phyloP scores from a whole-genome alignment of 2,888 invertebrate genomes.

The Metallyticus violacea region DNA sequence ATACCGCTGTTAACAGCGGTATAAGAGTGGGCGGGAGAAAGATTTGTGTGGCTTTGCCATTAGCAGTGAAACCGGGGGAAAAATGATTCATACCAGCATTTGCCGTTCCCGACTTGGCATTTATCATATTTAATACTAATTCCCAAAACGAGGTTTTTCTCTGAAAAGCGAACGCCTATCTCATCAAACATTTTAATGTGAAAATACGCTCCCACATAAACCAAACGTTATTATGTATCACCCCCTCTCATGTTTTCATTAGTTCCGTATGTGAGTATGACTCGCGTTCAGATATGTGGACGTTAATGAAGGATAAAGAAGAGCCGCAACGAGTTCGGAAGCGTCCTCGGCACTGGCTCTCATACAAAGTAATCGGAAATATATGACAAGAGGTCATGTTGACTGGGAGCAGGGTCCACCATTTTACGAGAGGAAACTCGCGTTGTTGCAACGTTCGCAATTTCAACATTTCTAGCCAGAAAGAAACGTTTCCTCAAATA shows the following conservation, averaged over 20 bases:
- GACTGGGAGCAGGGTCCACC: not conserved
- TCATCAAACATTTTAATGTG: not conserved
- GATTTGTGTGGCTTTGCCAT: not conserved
- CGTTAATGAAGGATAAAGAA: not conserved
- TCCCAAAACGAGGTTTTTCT: not conserved
- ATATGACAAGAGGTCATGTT: not conserved
- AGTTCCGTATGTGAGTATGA: not conserved
- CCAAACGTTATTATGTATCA: no score
- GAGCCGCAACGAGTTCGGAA: not conserved
- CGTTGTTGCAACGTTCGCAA: not conserved
- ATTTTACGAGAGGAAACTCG: not conserved
- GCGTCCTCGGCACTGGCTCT: not conserved
- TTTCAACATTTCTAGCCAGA: no score
- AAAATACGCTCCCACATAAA: not conserved
- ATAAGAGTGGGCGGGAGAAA: not conserved
- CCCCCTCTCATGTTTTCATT: not conserved
- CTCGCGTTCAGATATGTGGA: not conserved
- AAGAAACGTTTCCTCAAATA: no score
- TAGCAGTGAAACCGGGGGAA: not conserved
- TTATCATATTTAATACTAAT: not conserved
- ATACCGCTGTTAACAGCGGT: not conserved
- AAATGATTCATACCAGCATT: not conserved
- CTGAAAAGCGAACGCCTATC: not conserved
- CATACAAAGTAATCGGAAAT: not conserved
- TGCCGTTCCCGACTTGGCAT: not conserved